These are phyloP conservation scores for Xanthia togata DNA, from an alignment of 2,888 invertebrate genomes.

Conservation along the genomic window DNA sequence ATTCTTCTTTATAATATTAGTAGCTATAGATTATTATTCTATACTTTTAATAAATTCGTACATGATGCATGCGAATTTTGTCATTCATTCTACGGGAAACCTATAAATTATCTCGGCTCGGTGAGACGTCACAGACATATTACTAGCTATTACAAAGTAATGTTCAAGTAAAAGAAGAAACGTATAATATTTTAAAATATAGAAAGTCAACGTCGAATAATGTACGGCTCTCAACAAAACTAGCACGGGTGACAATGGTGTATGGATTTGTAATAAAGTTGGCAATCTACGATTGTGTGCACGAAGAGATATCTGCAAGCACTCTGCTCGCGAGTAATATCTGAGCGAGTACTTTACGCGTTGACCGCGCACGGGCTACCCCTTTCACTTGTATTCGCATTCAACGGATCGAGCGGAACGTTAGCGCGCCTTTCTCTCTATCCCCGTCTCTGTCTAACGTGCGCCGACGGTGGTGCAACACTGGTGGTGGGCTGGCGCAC, in stretches of 20 bases:
- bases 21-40: no score
- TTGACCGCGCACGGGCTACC: slow-evolving; percentile 87
- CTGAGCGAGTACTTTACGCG: slow-evolving; percentile 78
- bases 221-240: slow-evolving; percentile 29
- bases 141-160: neutral
- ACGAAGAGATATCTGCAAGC: slow-evolving; percentile 75
- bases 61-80: slow-evolving; percentile 4
- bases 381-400: slow-evolving; percentile 89
- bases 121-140: neutral
- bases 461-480: slow-evolving; percentile 77
- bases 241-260: slow-evolving; percentile 59
- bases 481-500: slow-evolving; percentile 83
- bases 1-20: no score
- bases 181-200: slow-evolving; percentile 4
- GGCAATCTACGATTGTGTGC: slow-evolving; percentile 64
- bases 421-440: slow-evolving; percentile 88
- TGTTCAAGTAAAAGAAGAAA: slow-evolving; percentile 20
- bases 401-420: slow-evolving; percentile 87
- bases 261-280: slow-evolving; percentile 65
- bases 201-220: slow-evolving; percentile 50
- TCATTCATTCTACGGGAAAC: slow-evolving; percentile 20
- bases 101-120: neutral
- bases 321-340: slow-evolving; percentile 74
- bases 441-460: slow-evolving; percentile 88
- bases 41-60: slow-evolving; percentile 66